Evolutionary conservation across 2,888 invertebrate species (phyloP), one percentile per base, ranked within the genome.

Genomic region (Odiellus spinosus): DNA sequence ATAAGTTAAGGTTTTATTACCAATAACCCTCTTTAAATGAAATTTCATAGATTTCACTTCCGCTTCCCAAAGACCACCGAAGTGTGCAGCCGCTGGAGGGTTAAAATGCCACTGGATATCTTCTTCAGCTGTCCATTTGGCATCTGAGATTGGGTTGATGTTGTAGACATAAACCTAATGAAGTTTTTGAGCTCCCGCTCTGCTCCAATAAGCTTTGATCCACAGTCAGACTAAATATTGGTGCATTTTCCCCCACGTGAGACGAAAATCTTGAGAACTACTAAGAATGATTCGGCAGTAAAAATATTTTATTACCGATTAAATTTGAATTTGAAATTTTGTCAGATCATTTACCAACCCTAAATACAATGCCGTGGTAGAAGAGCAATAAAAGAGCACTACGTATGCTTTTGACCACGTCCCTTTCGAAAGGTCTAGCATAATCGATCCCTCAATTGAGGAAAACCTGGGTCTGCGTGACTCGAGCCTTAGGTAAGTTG

Each of bases 1-100:
- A 41, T 51, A 60, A 0, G 59, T 62, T 1, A 59, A 36, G 3
- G 41, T 53, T 11, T 52, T 19, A 2, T 56, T 50, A 1, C 59
- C 59, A 3, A 62, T 41, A 1, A 59, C 52, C 17, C 52, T 12
- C 15, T 46, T 42, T 3, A 55, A 14, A 35, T 55, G 54, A 36
- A 34, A 21, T 43, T 58, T 56, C 2, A 48, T 38, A 0, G 51
- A 51, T 26, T 53, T 49, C 2, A 55, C 47, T 14, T 51, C 47
- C 1, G 53, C 48, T 26, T 55, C 54, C 54, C 52, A 51, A 2
- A 49, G 17, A 1, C 55, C 54, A 2, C 45, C 53, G 40, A 53
- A 55, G 32, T 55, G 49, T 1, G 55, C 53, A 6, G 50, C 42
- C 20, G 18, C 14, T 1, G 55, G 55, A 3, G 53, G 55, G 35